Conservation (phyloP, 2,113 vertebrate genomes). For the Nerophis lumbriciformis region DNA sequence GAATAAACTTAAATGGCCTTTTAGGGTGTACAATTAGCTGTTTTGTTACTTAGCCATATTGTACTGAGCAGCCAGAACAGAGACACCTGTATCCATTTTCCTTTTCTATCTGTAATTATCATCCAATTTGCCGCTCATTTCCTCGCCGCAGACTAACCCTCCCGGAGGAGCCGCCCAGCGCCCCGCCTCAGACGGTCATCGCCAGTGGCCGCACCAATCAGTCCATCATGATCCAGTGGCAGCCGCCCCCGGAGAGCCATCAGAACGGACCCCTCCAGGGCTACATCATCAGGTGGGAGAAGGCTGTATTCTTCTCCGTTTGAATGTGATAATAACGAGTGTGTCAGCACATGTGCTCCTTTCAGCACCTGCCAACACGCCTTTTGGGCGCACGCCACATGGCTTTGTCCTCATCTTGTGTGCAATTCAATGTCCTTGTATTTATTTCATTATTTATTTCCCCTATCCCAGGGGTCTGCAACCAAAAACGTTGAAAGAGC, state of each 20-base stretch:
- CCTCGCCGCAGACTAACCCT: constrained; percentile 79
- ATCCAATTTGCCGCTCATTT: constrained; percentile 25
- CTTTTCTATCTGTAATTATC: no score
- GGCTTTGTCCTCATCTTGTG: constrained; percentile 3
- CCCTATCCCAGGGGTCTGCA: not conserved
- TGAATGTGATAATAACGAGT: constrained; percentile 46
- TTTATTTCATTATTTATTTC: constrained; percentile 6
- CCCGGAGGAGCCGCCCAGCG: constrained; percentile 91
- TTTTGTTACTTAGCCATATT: no score
- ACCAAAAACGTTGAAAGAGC: no score
- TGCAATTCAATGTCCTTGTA: not conserved
- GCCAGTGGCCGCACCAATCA: constrained; percentile 96
- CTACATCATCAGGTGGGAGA: constrained; percentile 88
- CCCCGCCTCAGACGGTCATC: constrained; percentile 91
- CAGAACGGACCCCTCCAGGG: constrained; percentile 93
- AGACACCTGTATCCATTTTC: no score
- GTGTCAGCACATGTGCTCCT: constrained; percentile 44
- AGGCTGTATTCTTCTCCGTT: constrained; percentile 28
- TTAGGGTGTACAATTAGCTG: no score
- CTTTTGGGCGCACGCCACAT: constrained; percentile 16
- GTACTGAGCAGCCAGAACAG: no score
- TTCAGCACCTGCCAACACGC: constrained; percentile 42
- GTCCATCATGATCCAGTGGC: constrained; percentile 99
- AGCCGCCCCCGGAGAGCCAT: constrained; percentile 89
- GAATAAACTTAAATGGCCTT: no score